phyloP scores from a whole-genome alignment of 2,797 vertebrate species.

The Phataginus tricuspis region DNA sequence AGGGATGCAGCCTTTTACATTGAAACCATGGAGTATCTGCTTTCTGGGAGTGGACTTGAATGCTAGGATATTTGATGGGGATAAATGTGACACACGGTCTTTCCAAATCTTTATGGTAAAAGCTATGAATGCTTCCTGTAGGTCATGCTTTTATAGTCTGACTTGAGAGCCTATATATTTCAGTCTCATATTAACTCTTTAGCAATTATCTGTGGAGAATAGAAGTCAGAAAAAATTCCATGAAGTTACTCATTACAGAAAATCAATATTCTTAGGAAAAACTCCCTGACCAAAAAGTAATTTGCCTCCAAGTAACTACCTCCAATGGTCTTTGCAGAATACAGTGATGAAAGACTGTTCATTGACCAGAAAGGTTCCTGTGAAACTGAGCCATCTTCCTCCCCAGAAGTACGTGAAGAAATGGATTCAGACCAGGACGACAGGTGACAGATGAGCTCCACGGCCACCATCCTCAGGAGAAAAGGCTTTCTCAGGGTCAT shows the following conservation, averaged over 20 bases:
- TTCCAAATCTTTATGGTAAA: slow-evolving; percentile 7
- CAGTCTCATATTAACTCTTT: not conserved
- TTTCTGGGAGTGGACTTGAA: not conserved
- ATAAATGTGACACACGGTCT: not conserved
- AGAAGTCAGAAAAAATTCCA: not conserved
- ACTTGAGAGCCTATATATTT: not conserved
- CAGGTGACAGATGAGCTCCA: not conserved
- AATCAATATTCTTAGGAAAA: not conserved
- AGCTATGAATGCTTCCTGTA: not conserved
- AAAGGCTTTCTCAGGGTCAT: not conserved
- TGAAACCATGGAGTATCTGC: not conserved
- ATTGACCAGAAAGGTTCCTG: not conserved
- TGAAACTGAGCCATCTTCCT: not conserved
- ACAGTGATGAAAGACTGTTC: not conserved
- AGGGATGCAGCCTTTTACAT: not conserved
- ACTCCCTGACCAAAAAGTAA: not conserved
- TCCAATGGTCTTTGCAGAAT: not conserved
- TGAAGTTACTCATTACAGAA: not conserved
- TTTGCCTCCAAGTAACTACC: not conserved
- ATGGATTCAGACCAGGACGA: not conserved
- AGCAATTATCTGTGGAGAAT: not conserved
- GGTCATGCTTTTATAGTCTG: not conserved
- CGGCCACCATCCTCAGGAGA: not conserved
- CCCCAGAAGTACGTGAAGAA: not conserved
- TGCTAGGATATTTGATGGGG: not conserved